Evolutionary conservation across 2,797 vertebrate species (phyloP), one percentile per base, ranked within the genome.

Genomic region (Morus bassanus): DNA sequence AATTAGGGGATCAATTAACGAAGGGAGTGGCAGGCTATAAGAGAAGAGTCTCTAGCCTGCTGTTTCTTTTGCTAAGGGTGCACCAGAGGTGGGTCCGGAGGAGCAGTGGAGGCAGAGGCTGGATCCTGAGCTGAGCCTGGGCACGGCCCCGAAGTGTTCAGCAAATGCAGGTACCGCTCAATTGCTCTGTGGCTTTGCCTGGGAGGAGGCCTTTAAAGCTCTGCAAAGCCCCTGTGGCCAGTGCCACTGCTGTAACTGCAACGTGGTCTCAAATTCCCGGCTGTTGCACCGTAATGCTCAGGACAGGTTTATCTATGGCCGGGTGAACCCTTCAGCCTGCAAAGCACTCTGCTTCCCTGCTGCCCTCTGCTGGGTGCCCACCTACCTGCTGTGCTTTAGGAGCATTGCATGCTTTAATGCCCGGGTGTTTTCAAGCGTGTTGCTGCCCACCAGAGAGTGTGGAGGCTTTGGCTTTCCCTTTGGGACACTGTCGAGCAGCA

Each of bases 11-110:
- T 3, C n/a, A 60, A 7, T 60, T 64, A 68, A 9, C 0, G 27
- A 67, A 45, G 61, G 39, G 28, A 31, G 45, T 25, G 45, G 61
- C 3, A 48, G 84, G 24, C 6, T 75, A 22, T 22, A 64, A 88
- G 24, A 60, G 61, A 18, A 30, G 61, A 13, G 60, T 4, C 30
- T 28, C 33, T 35, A 4, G 0, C 0, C 0, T 0, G 0, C 0
- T 56, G 1, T 1, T 27, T 0, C 0, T 15, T 4, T 9, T 48
- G 56, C 50, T 61, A 13, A 3, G 0, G 0, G 2, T 2, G 0
- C 1, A 0, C 3, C 11, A 7, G 57, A 4, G 25, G 15, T 0
- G 35, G 19, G 5, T 5, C 18, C 72, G 50, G 30, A 59, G 61
- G 16, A 35, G 59, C 1, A 1, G 5, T 0, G 27, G 56, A 11